Base-by-base conservation (phyloP, 2,797 vertebrate species). In the Oreonectes daqikongensis region DNA sequence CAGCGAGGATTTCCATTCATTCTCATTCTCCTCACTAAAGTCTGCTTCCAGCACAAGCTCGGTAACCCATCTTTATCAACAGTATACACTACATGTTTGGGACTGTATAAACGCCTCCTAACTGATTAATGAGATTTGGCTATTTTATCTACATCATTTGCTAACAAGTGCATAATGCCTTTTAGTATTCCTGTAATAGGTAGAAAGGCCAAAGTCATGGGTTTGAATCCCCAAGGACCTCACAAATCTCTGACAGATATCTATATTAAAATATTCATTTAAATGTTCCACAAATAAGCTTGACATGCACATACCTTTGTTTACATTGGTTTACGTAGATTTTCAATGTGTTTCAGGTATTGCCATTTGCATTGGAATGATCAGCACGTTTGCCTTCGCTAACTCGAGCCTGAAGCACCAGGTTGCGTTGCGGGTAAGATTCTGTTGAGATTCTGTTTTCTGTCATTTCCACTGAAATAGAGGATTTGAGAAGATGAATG, bases 1-100 rank as follows among this genome's bases (percentile, higher is more conserved):
- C 98, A 99, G 92, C 96, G 95, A 30, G 97, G 97, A 4, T 95
- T 99, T 35, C 98, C 98, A 4, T 99, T 99, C 86, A 97, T 99
- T 85, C 90, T 99, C 65, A 98, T 99, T 68, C 94, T 99, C 53
- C 89, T 99, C 79, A 94, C 95, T 69, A 99, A 99, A 92, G 93
- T 98, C 82, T 99, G 97, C 87, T 99, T 99, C 87, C 97, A 99
- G 85, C 98, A 99, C 83, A 97, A 98, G 80, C 93, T 99, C 1
- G 97, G 97, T 98, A 91, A 55, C 65, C 15, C 26, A 9, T 3
- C 3, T 40, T 32, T 2, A 24, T 59, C 59, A 60, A 10, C 26
- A 61, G 8, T 61, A n/a, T 9, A 61, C 28, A 12, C 17, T 35
- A 5, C 1, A 46, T 35, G 22, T 24, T 22, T 10, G 12, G 24